Conservation (phyloP, 2,888 invertebrate genomes). For the Sussaba pulchella region DNA sequence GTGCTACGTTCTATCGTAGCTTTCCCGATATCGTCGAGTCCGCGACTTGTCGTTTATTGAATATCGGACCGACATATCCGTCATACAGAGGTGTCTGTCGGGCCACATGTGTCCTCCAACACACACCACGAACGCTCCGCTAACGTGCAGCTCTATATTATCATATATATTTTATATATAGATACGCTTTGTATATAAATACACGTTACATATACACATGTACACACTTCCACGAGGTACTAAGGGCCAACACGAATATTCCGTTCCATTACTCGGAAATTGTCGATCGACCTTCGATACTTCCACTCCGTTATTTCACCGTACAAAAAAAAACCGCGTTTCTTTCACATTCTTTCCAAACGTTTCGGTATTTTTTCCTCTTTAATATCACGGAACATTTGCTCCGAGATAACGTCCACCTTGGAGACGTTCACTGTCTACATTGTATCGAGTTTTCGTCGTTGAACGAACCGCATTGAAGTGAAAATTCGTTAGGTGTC, state of each 20-base stretch:
- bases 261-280: slow-evolving; percentile 55
- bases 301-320: slow-evolving; percentile 19
- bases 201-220: slow-evolving; percentile 15
- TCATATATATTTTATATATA: no score
- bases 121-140: background rate
- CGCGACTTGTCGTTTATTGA: slow-evolving; percentile 60
- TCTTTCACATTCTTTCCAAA: slow-evolving; percentile 4
- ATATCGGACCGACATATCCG: slow-evolving; percentile 50
- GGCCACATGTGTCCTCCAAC: slow-evolving; percentile 5
- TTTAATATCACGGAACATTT: slow-evolving; percentile 17
- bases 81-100: slow-evolving; percentile 14
- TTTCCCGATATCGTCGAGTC: slow-evolving; percentile 17
- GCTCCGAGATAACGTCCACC: slow-evolving; percentile 11
- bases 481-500: slow-evolving; percentile 9
- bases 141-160: no score
- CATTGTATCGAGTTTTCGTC: slow-evolving; percentile 16
- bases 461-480: background rate
- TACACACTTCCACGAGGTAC: slow-evolving; percentile 1
- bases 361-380: background rate
- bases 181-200: slow-evolving; percentile 19
- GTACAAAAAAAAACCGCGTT: slow-evolving; percentile 7
- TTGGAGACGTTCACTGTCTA: background rate
- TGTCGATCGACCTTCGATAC: slow-evolving; percentile 58
- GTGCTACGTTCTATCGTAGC: slow-evolving; percentile 49
- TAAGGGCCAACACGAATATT: slow-evolving; percentile 47